phyloP scores from a whole-genome alignment of 2,888 invertebrate species.

The Synanthedon tipuliformis region DNA sequence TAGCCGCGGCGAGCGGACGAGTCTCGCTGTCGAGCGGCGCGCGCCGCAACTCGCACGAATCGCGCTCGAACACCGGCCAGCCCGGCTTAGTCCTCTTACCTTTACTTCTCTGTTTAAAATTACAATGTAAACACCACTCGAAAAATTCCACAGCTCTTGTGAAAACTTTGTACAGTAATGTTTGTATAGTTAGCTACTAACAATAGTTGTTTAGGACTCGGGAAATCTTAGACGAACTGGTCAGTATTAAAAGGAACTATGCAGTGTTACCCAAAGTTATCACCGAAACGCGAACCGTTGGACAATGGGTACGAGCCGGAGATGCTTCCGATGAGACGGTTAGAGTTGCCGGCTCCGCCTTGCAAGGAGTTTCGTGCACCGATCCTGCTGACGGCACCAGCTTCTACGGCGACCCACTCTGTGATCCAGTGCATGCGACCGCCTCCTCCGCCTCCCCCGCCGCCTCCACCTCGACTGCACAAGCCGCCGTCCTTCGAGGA shows the following conservation, averaged over 20 bases:
- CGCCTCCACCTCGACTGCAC: constrained; percentile 59
- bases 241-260: constrained; percentile 34
- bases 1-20: constrained; percentile 67
- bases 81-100: constrained; percentile 17
- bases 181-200: constrained; percentile 5
- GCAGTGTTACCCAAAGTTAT: constrained; percentile 61
- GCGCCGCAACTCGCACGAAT: constrained; percentile 33
- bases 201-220: constrained; percentile 1
- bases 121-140: constrained; percentile 25
- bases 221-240: constrained; percentile 10
- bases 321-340: constrained; percentile 39
- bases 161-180: constrained; percentile 19
- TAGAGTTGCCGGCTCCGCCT: constrained; percentile 61
- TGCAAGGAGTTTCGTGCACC: constrained; percentile 63
- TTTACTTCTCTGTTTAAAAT: constrained; percentile 13
- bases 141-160: constrained; percentile 28
- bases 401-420: constrained; percentile 41
- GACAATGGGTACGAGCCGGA: constrained; percentile 48
- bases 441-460: constrained; percentile 63
- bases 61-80: constrained; percentile 28
- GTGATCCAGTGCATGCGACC: constrained; percentile 68
- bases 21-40: constrained; percentile 58
- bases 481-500: constrained; percentile 76
- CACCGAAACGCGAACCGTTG: constrained; percentile 52
- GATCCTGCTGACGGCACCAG: constrained; percentile 44